Evolutionary conservation across 1,140 invertebrate genomes (phyloP).

Genomic region (Listronotus bonariensis): DNA sequence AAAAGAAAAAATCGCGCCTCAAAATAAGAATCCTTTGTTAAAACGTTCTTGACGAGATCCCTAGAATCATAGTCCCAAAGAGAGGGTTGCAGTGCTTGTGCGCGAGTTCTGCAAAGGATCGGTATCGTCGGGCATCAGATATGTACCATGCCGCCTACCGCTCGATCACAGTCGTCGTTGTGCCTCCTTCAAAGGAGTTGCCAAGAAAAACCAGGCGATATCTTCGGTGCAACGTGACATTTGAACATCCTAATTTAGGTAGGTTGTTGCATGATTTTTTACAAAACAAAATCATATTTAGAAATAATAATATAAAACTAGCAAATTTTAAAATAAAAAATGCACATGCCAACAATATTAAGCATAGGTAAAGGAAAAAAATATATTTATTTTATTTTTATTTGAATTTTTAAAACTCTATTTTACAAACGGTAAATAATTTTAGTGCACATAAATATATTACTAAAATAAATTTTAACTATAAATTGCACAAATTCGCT

Average conservation of each 20-base stretch:
- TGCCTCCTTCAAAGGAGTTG: slow-evolving; percentile 7
- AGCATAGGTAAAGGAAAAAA: too few relatives aligned
- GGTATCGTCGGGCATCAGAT: slow-evolving; percentile 22
- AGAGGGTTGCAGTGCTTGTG: slow-evolving; percentile 29
- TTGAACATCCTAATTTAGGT: background rate
- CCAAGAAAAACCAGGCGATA: background rate
- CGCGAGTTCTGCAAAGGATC: slow-evolving; percentile 25
- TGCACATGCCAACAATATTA: too few relatives aligned
- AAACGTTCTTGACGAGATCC: slow-evolving; percentile 23
- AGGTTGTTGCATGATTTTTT: background rate
- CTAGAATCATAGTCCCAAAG: slow-evolving; percentile 22
- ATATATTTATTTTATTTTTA: too few relatives aligned
- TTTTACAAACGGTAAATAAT: too few relatives aligned
- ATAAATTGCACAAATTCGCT: too few relatives aligned
- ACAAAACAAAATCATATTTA: too few relatives aligned
- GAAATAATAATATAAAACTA: too few relatives aligned
- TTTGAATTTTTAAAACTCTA: too few relatives aligned
- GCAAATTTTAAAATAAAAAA: too few relatives aligned
- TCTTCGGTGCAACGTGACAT: slow-evolving; percentile 26
- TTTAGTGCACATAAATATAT: too few relatives aligned
- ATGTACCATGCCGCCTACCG: slow-evolving; percentile 27
- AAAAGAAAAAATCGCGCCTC: slow-evolving; percentile 31
- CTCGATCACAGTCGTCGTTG: slow-evolving; percentile 19
- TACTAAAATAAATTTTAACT: too few relatives aligned
- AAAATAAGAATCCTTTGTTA: slow-evolving; percentile 33